Conservation (phyloP, 2,888 invertebrate genomes). For the Lomographa bimaculata region DNA sequence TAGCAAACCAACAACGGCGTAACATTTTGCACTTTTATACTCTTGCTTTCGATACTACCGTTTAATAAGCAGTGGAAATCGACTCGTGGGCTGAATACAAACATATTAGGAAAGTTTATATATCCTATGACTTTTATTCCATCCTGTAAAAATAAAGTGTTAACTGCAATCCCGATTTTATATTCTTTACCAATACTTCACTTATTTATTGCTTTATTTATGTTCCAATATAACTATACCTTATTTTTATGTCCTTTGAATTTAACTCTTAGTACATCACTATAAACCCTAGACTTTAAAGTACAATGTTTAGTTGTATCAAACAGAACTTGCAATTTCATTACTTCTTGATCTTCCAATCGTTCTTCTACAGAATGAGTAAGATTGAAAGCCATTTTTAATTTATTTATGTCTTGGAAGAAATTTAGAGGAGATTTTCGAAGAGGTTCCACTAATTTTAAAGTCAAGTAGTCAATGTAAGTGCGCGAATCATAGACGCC, state of each 20-base stretch:
- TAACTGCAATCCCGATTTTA: too few species aligned
- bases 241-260: conserved; percentile 76
- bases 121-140: conserved; percentile 84
- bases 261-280: conserved; percentile 65
- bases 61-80: conserved; percentile 85
- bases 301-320: conserved; percentile 69
- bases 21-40: conserved; percentile 67
- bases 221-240: conserved; percentile 36
- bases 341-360: conserved; percentile 69
- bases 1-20: conserved; percentile 71
- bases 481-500: conserved; percentile 50
- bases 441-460: conserved; percentile 59
- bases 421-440: conserved; percentile 61
- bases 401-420: conserved; percentile 72
- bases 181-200: too few species aligned
- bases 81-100: conserved; percentile 77
- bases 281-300: conserved; percentile 65
- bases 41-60: conserved; percentile 63
- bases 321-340: conserved; percentile 72
- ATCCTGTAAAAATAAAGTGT: conserved; percentile 77
- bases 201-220: too few species aligned
- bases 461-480: conserved; percentile 67
- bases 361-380: conserved; percentile 63
- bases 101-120: conserved; percentile 87
- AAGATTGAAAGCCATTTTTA: conserved; percentile 70